Percentiles rank a stretch among this genome's conserved stretches.
Conservation (phyloP, 2,113 vertebrate genomes). For the Neomonachus schauinslandi region DNA sequence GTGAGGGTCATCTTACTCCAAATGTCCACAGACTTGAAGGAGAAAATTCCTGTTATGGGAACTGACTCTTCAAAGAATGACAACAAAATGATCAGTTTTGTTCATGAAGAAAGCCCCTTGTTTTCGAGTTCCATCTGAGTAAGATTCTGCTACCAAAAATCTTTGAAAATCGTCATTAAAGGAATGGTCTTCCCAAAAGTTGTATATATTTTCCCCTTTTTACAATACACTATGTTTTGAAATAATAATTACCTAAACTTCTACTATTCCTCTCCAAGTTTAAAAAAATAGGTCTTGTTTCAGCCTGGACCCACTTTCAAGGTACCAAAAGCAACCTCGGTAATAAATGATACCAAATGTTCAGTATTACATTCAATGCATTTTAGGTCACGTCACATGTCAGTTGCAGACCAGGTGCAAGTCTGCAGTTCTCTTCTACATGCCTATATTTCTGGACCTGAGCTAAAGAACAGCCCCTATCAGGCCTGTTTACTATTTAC, state of each 20-base stretch:
- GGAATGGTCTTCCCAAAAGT: neutral
- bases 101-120: neutral
- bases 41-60: neutral
- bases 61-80: neutral
- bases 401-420: neutral
- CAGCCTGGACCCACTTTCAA: neutral
- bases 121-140: neutral
- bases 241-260: neutral
- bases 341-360: neutral
- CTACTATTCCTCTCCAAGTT: neutral
- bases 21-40: neutral
- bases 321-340: neutral
- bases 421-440: neutral
- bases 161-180: neutral
- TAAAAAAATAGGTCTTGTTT: neutral
- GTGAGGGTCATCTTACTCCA: neutral
- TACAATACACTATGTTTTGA: neutral
- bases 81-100: neutral
- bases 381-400: neutral
- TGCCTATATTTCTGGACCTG: neutral
- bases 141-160: neutral
- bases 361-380: neutral
- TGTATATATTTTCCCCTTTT: neutral
- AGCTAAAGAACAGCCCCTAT: neutral
- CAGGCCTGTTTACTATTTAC: neutral